Evolutionary conservation across 2,888 invertebrate genomes (phyloP).

Genomic region (Campoletis raptor): DNA sequence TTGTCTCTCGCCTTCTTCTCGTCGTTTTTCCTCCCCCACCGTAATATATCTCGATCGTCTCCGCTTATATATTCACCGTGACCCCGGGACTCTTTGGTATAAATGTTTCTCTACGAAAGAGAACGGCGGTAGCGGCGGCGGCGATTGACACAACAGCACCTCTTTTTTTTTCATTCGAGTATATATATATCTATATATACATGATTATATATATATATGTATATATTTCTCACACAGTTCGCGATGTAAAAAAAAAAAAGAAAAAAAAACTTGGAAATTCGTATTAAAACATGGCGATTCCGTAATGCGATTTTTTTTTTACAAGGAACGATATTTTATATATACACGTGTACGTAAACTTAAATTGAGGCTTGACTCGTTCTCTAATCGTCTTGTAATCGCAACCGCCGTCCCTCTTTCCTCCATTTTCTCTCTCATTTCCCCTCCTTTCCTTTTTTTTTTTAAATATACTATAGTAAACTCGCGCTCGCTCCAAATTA

Average conservation of each 20-base stretch:
- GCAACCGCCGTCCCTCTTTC: constrained; percentile 37
- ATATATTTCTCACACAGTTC: constrained; percentile 20
- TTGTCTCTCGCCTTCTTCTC: constrained; percentile 60
- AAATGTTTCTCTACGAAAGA: constrained; percentile 63
- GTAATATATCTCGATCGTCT: constrained; percentile 55
- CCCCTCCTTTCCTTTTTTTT: background rate
- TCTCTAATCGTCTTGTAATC: constrained; percentile 44
- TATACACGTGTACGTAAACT: constrained; percentile 21
- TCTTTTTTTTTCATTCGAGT: background rate
- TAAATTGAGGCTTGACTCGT: constrained; percentile 41
- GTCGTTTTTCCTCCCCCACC: constrained; percentile 40
- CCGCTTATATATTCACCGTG: constrained; percentile 61
- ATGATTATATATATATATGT: background rate
- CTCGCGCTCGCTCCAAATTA: constrained; percentile 45
- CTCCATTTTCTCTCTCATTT: constrained; percentile 11
- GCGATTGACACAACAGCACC: constrained; percentile 31
- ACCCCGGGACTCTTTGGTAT: constrained; percentile 66
- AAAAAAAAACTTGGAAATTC: constrained; percentile 36
- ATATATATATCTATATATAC: constrained; percentile 7
- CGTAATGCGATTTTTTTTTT: background rate
- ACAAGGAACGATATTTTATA: constrained; percentile 10
- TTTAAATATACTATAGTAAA: constrained; percentile 37
- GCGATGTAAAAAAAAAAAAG: constrained; percentile 34
- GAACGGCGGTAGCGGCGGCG: constrained; percentile 34
- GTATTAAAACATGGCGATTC: constrained; percentile 38